A percentile compares a stretch with the other conserved stretches of the same genome.
Evolutionary conservation across 2,888 invertebrate species (phyloP).

Genomic region (Eupithecia insigniata): DNA sequence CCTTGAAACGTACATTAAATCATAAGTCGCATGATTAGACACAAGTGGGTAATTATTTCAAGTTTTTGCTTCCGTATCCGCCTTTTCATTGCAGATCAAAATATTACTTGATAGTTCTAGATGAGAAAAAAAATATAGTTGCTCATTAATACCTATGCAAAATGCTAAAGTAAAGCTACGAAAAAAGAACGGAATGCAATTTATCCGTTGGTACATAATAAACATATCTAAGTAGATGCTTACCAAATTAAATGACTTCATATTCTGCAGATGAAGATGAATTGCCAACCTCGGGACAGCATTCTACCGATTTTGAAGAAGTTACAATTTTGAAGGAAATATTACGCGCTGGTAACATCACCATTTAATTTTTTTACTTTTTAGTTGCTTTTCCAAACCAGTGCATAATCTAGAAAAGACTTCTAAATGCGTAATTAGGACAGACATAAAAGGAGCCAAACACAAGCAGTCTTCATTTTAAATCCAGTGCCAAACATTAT

Average conservation of each 20-base stretch:
- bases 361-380: not conserved
- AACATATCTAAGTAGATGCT: not conserved
- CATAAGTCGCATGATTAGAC: conserved; percentile 43
- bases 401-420: no score
- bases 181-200: conserved; percentile 3
- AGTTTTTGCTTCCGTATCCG: conserved; percentile 48
- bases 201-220: conserved; percentile 14
- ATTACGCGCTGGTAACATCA: not conserved
- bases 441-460: not conserved
- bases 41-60: conserved; percentile 41
- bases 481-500: not conserved
- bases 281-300: not conserved
- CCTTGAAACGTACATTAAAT: conserved; percentile 43
- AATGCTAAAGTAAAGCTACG: not conserved
- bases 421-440: not conserved
- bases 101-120: conserved; percentile 21
- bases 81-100: conserved; percentile 41
- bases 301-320: not conserved
- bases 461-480: not conserved
- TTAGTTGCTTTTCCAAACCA: not conserved
- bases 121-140: not conserved
- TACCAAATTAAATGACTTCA: not conserved
- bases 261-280: not conserved
- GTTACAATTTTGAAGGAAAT: not conserved
- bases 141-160: conserved; percentile 4